Evolutionary conservation across 2,797 vertebrate species (phyloP).

Genomic region (Astyanax mexicanus): DNA sequence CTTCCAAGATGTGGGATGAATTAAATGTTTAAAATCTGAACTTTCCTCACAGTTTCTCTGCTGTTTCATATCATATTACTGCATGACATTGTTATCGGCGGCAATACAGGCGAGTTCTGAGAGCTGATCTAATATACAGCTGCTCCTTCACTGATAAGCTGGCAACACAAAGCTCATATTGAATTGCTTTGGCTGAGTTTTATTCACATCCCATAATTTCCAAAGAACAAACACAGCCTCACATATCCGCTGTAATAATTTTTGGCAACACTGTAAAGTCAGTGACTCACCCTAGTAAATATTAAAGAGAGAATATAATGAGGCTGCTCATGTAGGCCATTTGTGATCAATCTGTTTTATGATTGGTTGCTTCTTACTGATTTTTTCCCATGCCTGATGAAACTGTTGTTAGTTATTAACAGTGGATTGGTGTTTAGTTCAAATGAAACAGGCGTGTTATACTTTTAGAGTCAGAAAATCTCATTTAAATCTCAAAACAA

Average conservation of each 20-base stretch:
- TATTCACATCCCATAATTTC: conserved; percentile 31
- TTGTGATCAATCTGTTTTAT: neutral
- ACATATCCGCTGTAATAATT: conserved; percentile 2
- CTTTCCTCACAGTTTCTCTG: neutral
- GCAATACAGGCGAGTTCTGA: neutral
- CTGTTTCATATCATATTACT: neutral
- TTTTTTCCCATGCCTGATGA: neutral
- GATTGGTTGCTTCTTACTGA: neutral
- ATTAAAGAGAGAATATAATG: conserved; percentile 2
- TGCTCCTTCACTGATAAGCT: conserved; percentile 50
- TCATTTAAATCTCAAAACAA: too few species aligned
- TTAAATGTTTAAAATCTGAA: neutral
- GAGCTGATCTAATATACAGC: conserved; percentile 52
- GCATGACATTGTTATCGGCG: neutral
- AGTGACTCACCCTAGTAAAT: conserved; percentile 19
- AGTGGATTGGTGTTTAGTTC: neutral
- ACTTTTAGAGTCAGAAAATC: too few species aligned
- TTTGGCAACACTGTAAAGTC: conserved; percentile 30
- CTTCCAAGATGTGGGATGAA: too few species aligned
- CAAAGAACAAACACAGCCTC: conserved; percentile 21
- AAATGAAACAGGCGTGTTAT: neutral
- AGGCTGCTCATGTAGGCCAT: neutral
- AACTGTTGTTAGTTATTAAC: too few species aligned
- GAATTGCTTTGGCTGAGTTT: conserved; percentile 23
- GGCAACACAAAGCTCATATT: neutral